These are phyloP conservation scores for Hirtodrosophila duncani DNA, from an alignment of 2,888 invertebrate species.

Conservation along the genomic window DNA sequence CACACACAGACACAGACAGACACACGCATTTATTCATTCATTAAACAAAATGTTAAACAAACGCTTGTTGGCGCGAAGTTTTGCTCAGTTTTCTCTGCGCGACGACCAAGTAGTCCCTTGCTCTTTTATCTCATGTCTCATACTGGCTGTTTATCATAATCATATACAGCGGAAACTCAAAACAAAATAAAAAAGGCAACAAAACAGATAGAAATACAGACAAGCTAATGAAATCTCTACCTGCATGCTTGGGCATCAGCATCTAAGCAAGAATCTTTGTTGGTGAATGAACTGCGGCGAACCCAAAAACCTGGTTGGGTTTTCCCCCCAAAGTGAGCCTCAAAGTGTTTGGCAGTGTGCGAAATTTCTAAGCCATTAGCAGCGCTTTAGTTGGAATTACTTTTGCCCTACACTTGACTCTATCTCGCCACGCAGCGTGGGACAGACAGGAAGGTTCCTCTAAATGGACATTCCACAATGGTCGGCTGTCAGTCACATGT, in stretches of 20 bases:
- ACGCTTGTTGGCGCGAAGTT: constrained; percentile 41
- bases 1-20: constrained; percentile 1
- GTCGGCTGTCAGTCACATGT: constrained; percentile 25
- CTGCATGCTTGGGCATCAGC: too few species aligned
- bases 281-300: constrained; percentile 54
- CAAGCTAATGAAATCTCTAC: constrained; percentile 43
- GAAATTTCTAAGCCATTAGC: constrained; percentile 41
- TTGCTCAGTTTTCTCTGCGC: constrained; percentile 42
- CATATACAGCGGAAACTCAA: constrained; percentile 53
- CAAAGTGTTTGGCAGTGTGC: constrained; percentile 5
- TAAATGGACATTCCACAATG: constrained; percentile 46
- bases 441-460: too few species aligned
- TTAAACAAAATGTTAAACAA: constrained; percentile 32
- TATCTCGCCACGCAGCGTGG: constrained; percentile 50
- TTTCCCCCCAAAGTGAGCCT: not conserved
- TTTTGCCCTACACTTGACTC: constrained; percentile 52
- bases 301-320: not conserved
- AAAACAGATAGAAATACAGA: constrained; percentile 12
- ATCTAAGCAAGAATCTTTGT: not conserved
- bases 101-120: constrained; percentile 20
- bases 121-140: constrained; percentile 1
- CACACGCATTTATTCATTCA: constrained; percentile 21
- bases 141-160: constrained; percentile 49
- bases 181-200: constrained; percentile 19
- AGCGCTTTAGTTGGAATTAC: constrained; percentile 60